Conservation (phyloP, 2,888 invertebrate genomes). For the Rotaria magnacalcarata region DNA sequence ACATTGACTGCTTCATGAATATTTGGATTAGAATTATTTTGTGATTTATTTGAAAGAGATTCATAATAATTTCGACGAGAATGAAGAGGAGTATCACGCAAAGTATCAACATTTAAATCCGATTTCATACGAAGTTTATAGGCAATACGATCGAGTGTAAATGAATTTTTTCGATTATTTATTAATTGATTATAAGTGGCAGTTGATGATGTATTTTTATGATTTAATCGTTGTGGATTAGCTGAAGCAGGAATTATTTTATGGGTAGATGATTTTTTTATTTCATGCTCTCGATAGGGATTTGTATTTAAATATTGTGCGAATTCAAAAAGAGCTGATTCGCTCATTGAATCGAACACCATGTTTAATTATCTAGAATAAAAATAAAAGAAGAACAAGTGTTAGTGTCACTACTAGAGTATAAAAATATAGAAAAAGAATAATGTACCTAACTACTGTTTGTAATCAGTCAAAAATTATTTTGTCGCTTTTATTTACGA, state of each 20-base stretch:
- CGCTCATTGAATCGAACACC: background rate
- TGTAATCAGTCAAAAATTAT: no score
- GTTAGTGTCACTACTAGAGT: no score
- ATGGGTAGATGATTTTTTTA: background rate
- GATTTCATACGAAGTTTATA: constrained; percentile 37
- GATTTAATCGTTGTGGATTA: background rate
- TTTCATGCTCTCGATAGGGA: background rate
- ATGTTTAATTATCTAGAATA: background rate
- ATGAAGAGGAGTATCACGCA: background rate
- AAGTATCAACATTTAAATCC: background rate
- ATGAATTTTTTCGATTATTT: background rate
- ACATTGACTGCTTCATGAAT: background rate
- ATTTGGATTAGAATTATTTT: no score
- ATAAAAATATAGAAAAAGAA: no score
- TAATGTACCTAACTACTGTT: no score
- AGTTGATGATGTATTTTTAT: background rate
- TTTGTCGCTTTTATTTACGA: no score
- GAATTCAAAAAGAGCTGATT: background rate
- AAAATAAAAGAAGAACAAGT: no score
- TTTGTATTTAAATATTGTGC: background rate
- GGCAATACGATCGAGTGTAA: background rate
- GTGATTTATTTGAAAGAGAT: no score
- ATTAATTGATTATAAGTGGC: background rate
- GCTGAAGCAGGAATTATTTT: background rate
- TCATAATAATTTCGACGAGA: background rate